Percentiles rank a stretch among this genome's conserved stretches.
Evolutionary conservation across 1,140 invertebrate species (phyloP).

Genomic region (Nasonia giraulti): DNA sequence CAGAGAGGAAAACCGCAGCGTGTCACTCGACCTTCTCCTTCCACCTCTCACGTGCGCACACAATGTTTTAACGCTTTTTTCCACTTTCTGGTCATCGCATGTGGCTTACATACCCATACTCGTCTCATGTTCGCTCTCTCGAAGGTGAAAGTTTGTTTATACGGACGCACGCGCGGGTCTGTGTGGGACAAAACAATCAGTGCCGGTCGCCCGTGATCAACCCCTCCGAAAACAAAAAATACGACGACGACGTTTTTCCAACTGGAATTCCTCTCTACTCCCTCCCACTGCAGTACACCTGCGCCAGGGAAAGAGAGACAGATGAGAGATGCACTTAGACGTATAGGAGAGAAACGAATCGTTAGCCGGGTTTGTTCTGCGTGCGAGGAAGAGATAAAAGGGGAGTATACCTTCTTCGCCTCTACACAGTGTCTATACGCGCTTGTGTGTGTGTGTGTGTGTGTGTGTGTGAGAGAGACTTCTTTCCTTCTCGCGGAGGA

Average conservation of each 20-base stretch:
- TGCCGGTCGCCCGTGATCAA: too few species aligned
- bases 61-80: constrained; percentile 12
- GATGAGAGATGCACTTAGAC: too few species aligned
- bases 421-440: background rate
- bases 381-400: constrained; percentile 10
- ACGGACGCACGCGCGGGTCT: too few species aligned
- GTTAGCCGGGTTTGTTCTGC: constrained; percentile 11
- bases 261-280: background rate
- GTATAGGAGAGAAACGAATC: too few species aligned
- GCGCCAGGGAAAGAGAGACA: too few species aligned
- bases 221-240: background rate
- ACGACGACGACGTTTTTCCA: background rate
- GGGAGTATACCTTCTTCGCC: background rate
- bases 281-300: too few species aligned
- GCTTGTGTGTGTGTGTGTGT: background rate
- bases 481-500: background rate
- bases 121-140: background rate
- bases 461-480: background rate
- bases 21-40: constrained; percentile 2
- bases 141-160: background rate
- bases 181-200: too few species aligned
- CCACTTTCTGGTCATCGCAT: background rate
- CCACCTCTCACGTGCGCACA: background rate
- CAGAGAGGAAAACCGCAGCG: background rate
- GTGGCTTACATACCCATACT: background rate